These are phyloP conservation scores for Girardinichthys multiradiatus DNA, from an alignment of 2,113 vertebrate species.

Conservation along the genomic window DNA sequence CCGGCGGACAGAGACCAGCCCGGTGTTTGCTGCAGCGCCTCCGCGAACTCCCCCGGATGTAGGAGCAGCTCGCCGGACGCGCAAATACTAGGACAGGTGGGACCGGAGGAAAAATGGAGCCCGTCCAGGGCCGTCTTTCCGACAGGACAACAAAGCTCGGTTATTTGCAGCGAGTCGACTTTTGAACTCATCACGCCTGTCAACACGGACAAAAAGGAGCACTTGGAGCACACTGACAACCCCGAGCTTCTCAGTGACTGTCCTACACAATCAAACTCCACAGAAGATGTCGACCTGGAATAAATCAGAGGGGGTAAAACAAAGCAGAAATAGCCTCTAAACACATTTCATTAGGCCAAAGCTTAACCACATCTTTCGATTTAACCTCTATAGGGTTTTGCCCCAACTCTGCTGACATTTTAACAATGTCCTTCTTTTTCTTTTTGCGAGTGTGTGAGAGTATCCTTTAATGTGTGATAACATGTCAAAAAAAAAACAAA, in stretches of 20 bases:
- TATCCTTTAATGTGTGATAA: conserved; percentile 79
- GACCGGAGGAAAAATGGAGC: conserved; percentile 66
- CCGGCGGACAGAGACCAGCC: conserved; percentile 39
- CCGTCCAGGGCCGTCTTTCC: conserved; percentile 63
- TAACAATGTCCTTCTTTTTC: conserved; percentile 33
- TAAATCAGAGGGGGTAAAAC: conserved; percentile 69
- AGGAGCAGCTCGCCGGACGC: conserved; percentile 60
- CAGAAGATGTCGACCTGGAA: conserved; percentile 91
- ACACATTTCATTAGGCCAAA: conserved; percentile 77
- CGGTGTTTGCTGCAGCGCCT: conserved; percentile 45
- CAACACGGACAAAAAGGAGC: conserved; percentile 76
- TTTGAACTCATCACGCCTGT: conserved; percentile 69
- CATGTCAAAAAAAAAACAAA: conserved; percentile 76
- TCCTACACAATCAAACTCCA: conserved; percentile 79
- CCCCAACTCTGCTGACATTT: conserved; percentile 44
- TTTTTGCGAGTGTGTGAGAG: conserved; percentile 35
- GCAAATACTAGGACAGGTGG: conserved; percentile 58
- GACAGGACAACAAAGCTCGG: conserved; percentile 63
- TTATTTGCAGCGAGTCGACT: conserved; percentile 69
- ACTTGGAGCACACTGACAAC: conserved; percentile 77
- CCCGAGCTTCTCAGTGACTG: conserved; percentile 71
- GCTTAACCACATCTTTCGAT: conserved; percentile 67
- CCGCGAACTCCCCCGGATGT: conserved; percentile 51
- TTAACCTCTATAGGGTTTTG: conserved; percentile 36
- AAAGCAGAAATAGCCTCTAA: conserved; percentile 46